These are phyloP conservation scores for Cheilosia soror DNA, from an alignment of 2,888 invertebrate genomes.

Conservation along the genomic window DNA sequence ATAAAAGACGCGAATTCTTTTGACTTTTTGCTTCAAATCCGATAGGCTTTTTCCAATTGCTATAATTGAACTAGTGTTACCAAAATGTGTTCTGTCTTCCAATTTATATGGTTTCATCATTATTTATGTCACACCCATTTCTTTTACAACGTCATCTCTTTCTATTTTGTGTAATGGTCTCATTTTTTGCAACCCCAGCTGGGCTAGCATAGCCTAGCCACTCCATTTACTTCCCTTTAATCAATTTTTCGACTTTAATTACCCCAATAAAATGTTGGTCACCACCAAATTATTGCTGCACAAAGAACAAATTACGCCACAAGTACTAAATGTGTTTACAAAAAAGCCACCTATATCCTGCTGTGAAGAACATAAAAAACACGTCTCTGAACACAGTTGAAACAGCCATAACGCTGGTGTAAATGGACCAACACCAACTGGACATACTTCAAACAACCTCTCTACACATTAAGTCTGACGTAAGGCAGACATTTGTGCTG, in stretches of 20 bases:
- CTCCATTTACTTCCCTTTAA: constrained; percentile 10
- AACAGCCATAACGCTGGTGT: constrained; percentile 55
- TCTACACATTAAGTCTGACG: constrained; percentile 65
- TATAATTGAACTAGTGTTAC: too few species aligned
- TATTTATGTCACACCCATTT: too few species aligned
- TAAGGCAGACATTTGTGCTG: constrained; percentile 68
- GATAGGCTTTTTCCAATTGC: too few species aligned
- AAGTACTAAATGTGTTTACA: constrained; percentile 69
- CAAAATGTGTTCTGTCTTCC: too few species aligned
- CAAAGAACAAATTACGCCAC: constrained; percentile 68
- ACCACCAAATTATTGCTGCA: constrained; percentile 57
- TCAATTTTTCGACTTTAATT: constrained; percentile 64
- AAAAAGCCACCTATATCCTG: constrained; percentile 48
- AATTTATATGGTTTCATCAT: too few species aligned
- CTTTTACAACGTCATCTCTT: too few species aligned
- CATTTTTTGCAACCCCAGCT: too few species aligned
- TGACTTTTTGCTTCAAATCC: too few species aligned
- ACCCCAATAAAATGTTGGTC: constrained; percentile 65
- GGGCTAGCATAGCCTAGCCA: too few species aligned
- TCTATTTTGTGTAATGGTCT: too few species aligned
- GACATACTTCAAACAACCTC: constrained; percentile 69
- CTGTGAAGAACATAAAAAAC: constrained; percentile 41
- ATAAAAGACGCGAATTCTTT: too few species aligned
- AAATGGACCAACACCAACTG: constrained; percentile 75
- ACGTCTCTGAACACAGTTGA: constrained; percentile 49